Percentiles rank a stretch among this genome's conserved stretches.
Evolutionary conservation across 2,797 vertebrate genomes (phyloP).

Genomic region (Harpagifer antarcticus): DNA sequence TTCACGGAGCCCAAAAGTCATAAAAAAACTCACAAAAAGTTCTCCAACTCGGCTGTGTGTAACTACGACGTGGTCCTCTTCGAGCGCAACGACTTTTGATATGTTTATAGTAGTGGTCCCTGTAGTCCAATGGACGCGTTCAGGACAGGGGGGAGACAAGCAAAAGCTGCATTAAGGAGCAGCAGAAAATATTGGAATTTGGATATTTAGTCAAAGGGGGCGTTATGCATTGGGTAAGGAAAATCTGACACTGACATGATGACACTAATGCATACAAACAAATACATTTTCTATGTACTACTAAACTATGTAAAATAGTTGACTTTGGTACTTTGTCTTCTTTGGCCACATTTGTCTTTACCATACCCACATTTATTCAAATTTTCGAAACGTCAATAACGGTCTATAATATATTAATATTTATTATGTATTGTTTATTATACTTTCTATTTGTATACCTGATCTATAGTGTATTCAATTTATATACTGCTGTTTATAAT

Average conservation of each 20-base stretch:
- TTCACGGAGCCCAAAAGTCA: not conserved
- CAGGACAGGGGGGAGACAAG: slow-evolving; percentile 46
- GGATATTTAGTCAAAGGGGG: fast-evolving
- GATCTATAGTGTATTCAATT: too few species aligned
- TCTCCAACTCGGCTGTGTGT: slow-evolving; percentile 24
- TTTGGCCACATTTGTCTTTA: too few species aligned
- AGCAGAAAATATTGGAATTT: not conserved
- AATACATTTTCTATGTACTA: not conserved
- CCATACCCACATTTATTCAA: too few species aligned
- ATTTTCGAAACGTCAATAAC: too few species aligned
- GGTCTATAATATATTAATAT: too few species aligned
- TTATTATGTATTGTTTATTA: too few species aligned
- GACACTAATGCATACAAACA: not conserved
- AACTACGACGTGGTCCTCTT: slow-evolving; percentile 41
- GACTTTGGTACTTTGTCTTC: too few species aligned
- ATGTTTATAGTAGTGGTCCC: slow-evolving; percentile 72
- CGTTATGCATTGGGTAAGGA: not conserved
- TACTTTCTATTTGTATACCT: too few species aligned
- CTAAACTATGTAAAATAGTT: too few species aligned
- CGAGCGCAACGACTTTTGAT: slow-evolving; percentile 47
- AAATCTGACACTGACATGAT: not conserved
- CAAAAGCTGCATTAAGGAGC: slow-evolving; percentile 43
- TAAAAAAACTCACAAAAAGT: not conserved
- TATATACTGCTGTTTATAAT: too few species aligned
- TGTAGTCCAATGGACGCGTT: slow-evolving; percentile 69